A percentile compares a stretch with the other conserved stretches of the same genome.
Evolutionary conservation across 1,140 invertebrate species (phyloP).

Genomic region (Cotesia chilonis): DNA sequence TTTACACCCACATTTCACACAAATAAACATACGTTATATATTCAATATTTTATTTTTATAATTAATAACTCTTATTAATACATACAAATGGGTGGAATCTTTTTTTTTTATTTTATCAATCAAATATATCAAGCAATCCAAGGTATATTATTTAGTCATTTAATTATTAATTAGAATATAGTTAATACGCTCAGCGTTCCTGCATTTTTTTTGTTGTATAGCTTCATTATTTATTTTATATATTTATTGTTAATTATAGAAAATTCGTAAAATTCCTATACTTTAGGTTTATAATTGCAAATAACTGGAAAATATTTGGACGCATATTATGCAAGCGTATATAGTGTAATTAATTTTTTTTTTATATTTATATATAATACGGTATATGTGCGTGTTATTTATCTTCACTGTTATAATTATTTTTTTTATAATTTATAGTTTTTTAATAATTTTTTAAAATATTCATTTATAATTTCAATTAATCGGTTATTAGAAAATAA

Average conservation of each 20-base stretch:
- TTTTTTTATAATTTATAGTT: too few relatives aligned
- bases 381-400: too few relatives aligned
- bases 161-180: too few relatives aligned
- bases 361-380: slow-evolving; percentile 11
- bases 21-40: slow-evolving; percentile 32
- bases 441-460: too few relatives aligned
- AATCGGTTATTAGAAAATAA: slow-evolving; percentile 26
- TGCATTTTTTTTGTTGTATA: too few relatives aligned
- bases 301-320: slow-evolving; percentile 16
- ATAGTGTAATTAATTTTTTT: slow-evolving; percentile 28
- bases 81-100: slow-evolving; percentile 4
- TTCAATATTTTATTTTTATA: slow-evolving; percentile 14
- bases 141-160: too few relatives aligned
- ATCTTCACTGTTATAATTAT: too few relatives aligned
- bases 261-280: slow-evolving; percentile 8
- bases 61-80: background rate
- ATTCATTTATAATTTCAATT: background rate
- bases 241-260: background rate
- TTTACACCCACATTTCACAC: slow-evolving; percentile 19
- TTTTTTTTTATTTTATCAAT: too few relatives aligned
- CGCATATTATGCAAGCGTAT: slow-evolving; percentile 16
- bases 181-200: too few relatives aligned
- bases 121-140: too few relatives aligned
- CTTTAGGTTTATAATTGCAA: background rate
- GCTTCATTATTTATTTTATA: background rate